Evolutionary conservation across 1,140 invertebrate species (phyloP).

Genomic region (Helicoverpa armigera): DNA sequence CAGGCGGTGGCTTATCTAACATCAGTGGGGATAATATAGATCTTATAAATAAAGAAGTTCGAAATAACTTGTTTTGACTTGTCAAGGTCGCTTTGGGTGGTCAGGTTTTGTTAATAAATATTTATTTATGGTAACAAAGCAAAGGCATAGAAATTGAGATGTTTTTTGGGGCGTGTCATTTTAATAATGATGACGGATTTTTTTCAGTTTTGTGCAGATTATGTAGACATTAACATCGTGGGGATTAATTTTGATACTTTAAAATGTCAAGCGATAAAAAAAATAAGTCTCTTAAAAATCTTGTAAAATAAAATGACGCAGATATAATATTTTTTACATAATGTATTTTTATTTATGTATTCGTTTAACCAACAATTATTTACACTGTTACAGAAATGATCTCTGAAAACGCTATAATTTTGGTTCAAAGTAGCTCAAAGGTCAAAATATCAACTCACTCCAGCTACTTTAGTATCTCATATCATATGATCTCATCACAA

Average conservation of each 20-base stretch:
- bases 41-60: constrained; percentile 5
- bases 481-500: constrained; percentile 1
- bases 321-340: too few species aligned
- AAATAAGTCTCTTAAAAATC: too few species aligned
- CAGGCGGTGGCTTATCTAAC: constrained; percentile 12
- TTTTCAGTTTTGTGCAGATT: neutral
- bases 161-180: constrained; percentile 6
- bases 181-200: neutral
- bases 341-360: too few species aligned
- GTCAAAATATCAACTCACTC: neutral
- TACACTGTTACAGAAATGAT: too few species aligned
- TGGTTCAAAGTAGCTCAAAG: neutral
- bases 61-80: constrained; percentile 41
- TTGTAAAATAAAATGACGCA: too few species aligned
- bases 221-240: neutral
- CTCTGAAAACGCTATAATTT: neutral
- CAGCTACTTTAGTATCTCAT: neutral
- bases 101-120: constrained; percentile 12
- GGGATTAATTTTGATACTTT: neutral
- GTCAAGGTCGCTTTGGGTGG: constrained; percentile 25
- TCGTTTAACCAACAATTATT: too few species aligned
- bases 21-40: constrained; percentile 6
- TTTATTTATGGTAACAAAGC: constrained; percentile 2
- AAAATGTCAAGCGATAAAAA: neutral
- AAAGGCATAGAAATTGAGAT: constrained; percentile 5